These are phyloP conservation scores for Melanotaenia pygmaea DNA, from an alignment of 2,797 vertebrate genomes.

Conservation along the genomic window DNA sequence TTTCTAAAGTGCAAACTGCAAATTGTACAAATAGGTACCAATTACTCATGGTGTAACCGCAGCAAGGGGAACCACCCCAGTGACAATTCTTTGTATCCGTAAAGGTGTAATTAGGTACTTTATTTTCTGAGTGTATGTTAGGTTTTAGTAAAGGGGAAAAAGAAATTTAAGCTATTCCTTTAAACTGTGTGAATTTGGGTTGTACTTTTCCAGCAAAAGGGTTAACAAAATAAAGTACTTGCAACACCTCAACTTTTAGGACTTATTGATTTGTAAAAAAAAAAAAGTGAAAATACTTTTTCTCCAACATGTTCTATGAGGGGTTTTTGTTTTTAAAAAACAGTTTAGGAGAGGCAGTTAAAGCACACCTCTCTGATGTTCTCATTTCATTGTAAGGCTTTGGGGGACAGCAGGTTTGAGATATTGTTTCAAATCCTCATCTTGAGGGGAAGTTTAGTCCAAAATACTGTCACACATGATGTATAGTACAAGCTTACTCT, in stretches of 20 bases:
- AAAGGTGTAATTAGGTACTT: too few relatives aligned
- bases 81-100: too few relatives aligned
- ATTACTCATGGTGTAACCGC: too few relatives aligned
- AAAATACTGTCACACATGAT: slow-evolving; percentile 55
- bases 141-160: not conserved
- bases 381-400: slow-evolving; percentile 2
- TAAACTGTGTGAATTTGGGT: too few relatives aligned
- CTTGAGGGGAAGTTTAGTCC: slow-evolving; percentile 36
- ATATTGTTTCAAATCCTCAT: slow-evolving; percentile 40
- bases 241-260: not conserved
- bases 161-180: too few relatives aligned
- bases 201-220: not conserved
- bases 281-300: too few relatives aligned
- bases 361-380: slow-evolving; percentile 21
- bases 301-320: not conserved
- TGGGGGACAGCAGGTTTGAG: slow-evolving; percentile 24
- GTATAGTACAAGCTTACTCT: slow-evolving; percentile 52
- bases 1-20: too few relatives aligned
- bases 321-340: slow-evolving; percentile 2
- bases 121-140: not conserved
- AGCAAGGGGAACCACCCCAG: too few relatives aligned
- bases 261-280: not conserved
- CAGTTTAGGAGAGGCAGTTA: not conserved
- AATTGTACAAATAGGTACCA: too few relatives aligned
- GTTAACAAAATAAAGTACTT: not conserved